phyloP scores from a whole-genome alignment of 1,140 invertebrate genomes.

The Latrodectus geometricus region DNA sequence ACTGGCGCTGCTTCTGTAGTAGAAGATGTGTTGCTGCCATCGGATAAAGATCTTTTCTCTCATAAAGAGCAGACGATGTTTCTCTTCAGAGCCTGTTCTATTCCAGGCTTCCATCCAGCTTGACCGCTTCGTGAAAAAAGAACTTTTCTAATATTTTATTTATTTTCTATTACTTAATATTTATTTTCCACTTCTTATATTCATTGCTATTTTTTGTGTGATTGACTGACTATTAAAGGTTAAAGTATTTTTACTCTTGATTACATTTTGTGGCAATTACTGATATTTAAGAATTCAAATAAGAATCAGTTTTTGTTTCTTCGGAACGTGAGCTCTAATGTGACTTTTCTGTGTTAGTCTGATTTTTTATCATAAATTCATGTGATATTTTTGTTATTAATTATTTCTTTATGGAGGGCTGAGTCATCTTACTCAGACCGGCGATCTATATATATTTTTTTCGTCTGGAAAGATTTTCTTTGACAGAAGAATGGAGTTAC shows the following conservation, averaged over 20 bases:
- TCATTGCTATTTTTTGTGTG: neutral
- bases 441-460: slow-evolving; percentile 4
- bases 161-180: slow-evolving; percentile 27
- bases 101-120: slow-evolving; percentile 18
- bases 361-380: neutral
- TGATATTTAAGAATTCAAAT: neutral
- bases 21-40: slow-evolving; percentile 44
- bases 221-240: neutral
- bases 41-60: slow-evolving; percentile 37
- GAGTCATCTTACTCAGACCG: slow-evolving; percentile 6
- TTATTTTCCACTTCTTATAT: neutral
- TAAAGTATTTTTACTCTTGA: neutral
- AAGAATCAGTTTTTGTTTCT: neutral
- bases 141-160: slow-evolving; percentile 1
- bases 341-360: neutral
- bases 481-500: slow-evolving; percentile 20
- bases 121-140: slow-evolving; percentile 29
- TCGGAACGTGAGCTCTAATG: neutral
- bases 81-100: slow-evolving; percentile 25
- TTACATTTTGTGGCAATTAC: neutral
- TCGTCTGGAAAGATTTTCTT: slow-evolving; percentile 8
- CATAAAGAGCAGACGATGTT: slow-evolving; percentile 35
- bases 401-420: neutral
- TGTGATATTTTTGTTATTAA: slow-evolving; percentile 12
- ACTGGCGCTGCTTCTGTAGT: slow-evolving; percentile 43